Evolutionary conservation across 37 sponge, comb jelly and placozoan species (phyloP), one percentile per base, ranked within the genome.

Genomic region (Haliclona indistincta): DNA sequence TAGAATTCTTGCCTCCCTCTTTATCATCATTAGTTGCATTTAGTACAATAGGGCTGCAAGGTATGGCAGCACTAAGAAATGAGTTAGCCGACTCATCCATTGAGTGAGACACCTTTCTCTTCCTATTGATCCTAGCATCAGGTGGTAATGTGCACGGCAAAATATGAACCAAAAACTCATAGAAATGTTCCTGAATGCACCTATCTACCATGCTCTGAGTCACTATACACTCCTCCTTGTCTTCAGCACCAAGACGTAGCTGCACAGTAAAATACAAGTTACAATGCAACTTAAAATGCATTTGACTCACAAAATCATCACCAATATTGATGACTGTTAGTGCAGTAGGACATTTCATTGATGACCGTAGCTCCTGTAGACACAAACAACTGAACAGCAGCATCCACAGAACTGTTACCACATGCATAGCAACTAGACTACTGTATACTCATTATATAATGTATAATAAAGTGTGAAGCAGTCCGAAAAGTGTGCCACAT

Each of bases 121-220:
- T 85, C 22, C 79, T 30, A 1, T 38, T 32, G 8, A 41, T 19
- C 8, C 49, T 69, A 5, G 29, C 34, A 34, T 81, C 81, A 13
- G 69, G 70, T 20, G 71, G 74, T 71, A 60, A 75, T 22, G 44
- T 61, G 29, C 82, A 80, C 3, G 76, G 72, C 10, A 80, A 71
- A 1, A 37, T 63, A 64, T 81, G 58, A 17, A 80, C 71, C 42
- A 86, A 41, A 43, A 80, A 86, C 38, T 75, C 51, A 28, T 74
- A 74, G 5, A 75, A 62, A 44, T 80, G 67, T 41, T 86, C 80
- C 53, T 75, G 53, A 2, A 89, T 73, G 34, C 71, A 74, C 13
- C 89, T 43, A 43, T 89, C 89, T 2, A 78, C 78, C 4, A 89
- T 83, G 38, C 84, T 67, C 74, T 89, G 89, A 2, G 78, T 74